Percentiles rank a stretch among this genome's conserved stretches.
These are phyloP conservation scores for Chironomus tepperi DNA, from an alignment of 1,140 invertebrate species.

Conservation along the genomic window DNA sequence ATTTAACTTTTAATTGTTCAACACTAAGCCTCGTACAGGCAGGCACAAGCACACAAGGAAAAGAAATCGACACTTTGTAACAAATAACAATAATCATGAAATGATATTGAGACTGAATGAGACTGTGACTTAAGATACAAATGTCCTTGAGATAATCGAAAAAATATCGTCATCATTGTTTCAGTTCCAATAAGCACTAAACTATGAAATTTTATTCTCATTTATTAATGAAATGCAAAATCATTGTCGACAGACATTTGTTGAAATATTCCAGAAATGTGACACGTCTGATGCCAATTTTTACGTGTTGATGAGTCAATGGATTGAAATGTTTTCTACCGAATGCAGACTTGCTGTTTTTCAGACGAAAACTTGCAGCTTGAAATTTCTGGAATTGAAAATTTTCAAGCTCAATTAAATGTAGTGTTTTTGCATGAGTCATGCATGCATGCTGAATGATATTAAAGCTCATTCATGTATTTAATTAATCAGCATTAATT, in stretches of 20 bases:
- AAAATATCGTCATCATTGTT: background rate
- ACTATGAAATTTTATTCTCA: too few species aligned
- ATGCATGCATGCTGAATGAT: too few species aligned
- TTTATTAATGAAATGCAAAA: too few species aligned
- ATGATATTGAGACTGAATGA: too few species aligned
- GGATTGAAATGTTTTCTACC: background rate
- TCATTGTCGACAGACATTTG: too few species aligned
- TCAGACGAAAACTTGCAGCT: background rate
- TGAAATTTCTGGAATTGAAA: background rate
- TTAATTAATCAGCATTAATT: too few species aligned
- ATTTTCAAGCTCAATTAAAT: background rate
- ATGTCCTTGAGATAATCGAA: background rate
- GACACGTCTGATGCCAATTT: background rate
- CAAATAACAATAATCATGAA: too few species aligned
- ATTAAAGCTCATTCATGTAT: too few species aligned
- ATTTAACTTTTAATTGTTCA: too few species aligned
- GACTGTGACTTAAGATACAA: too few species aligned
- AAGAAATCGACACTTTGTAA: background rate
- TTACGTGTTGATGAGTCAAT: background rate
- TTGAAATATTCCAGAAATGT: background rate
- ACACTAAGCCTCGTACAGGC: too few species aligned
- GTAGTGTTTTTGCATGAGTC: too few species aligned
- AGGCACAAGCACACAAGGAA: background rate
- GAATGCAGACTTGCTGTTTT: background rate
- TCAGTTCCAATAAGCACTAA: background rate